Conservation (phyloP, 2,797 vertebrate species). For the Argentina silus region DNA sequence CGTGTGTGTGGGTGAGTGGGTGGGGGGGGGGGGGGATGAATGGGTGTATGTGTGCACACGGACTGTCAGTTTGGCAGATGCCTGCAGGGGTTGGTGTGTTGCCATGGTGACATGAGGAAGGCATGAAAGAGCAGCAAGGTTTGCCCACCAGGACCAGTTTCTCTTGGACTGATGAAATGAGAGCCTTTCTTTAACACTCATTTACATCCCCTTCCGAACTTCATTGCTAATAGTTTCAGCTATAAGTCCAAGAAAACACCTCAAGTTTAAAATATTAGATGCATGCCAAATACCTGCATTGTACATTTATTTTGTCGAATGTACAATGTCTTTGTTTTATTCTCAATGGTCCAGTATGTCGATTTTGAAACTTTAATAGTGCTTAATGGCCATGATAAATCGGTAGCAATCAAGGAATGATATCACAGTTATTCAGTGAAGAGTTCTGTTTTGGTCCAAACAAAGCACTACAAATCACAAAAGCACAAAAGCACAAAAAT, state of each 20-base stretch:
- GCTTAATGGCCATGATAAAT: too few relatives aligned
- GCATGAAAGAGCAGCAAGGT: constrained; percentile 83
- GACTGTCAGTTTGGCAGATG: constrained; percentile 82
- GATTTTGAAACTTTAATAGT: too few relatives aligned
- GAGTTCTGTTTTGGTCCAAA: too few relatives aligned
- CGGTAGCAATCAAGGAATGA: too few relatives aligned
- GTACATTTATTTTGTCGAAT: too few relatives aligned
- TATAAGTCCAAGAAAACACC: not conserved
- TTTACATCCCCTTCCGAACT: not conserved
- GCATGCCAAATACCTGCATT: too few relatives aligned
- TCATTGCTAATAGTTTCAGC: not conserved
- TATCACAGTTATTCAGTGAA: too few relatives aligned
- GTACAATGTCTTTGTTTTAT: too few relatives aligned
- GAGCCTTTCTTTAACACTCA: constrained; percentile 1
- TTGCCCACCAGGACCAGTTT: constrained; percentile 81
- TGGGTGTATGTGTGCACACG: constrained; percentile 73
- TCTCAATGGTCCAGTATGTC: too few relatives aligned
- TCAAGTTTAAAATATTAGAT: not conserved
- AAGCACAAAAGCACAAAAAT: too few relatives aligned
- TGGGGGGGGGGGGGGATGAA: constrained; percentile 55
- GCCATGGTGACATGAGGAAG: constrained; percentile 83
- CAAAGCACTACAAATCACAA: too few relatives aligned
- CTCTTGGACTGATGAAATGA: constrained; percentile 71
- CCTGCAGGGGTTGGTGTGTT: constrained; percentile 84
- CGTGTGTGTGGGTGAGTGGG: not conserved